Percentiles rank a stretch among this genome's conserved stretches.
These are phyloP conservation scores for Dysidea cf. avara DNA, from an alignment of 37 sponge, comb jelly and placozoan species.

Conservation along the genomic window DNA sequence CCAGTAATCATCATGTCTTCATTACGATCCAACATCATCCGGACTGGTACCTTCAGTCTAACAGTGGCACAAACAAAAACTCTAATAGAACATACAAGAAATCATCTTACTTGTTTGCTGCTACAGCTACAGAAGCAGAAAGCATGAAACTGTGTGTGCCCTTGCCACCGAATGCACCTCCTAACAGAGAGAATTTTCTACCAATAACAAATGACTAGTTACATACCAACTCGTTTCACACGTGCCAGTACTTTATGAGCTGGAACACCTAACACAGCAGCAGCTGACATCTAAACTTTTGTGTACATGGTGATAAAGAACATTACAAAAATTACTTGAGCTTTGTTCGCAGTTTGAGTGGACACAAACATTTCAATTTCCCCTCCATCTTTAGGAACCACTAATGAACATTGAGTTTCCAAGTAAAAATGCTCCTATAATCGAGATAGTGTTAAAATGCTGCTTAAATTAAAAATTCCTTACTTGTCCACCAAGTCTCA, in stretches of 20 bases:
- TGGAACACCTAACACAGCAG: constrained; percentile 49
- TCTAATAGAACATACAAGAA: not conserved
- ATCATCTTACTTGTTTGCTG: constrained; percentile 46
- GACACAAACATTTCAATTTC: constrained; percentile 52
- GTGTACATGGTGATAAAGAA: too few relatives aligned
- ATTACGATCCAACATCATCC: constrained; percentile 52
- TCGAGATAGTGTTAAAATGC: too few relatives aligned
- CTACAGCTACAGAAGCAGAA: constrained; percentile 44
- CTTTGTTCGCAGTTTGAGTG: constrained; percentile 25
- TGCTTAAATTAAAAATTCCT: too few relatives aligned
- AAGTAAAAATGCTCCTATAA: constrained; percentile 66
- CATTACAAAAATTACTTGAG: too few relatives aligned
- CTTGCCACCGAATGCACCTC: constrained; percentile 75
- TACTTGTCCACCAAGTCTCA: constrained; percentile 45
- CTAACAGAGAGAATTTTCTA: not conserved
- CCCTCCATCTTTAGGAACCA: constrained; percentile 42
- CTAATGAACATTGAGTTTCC: constrained; percentile 47
- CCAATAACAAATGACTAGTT: not conserved
- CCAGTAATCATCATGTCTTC: constrained; percentile 62
- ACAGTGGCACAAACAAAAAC: not conserved
- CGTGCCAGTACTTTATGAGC: constrained; percentile 32
- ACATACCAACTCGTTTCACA: constrained; percentile 52
- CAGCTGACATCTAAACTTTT: not conserved
- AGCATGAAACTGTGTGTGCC: constrained; percentile 25
- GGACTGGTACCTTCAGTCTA: constrained; percentile 28